A percentile compares a stretch with the other conserved stretches of the same genome.
Conservation (phyloP, 2,888 invertebrate species). For the Agrochola lychnidis region DNA sequence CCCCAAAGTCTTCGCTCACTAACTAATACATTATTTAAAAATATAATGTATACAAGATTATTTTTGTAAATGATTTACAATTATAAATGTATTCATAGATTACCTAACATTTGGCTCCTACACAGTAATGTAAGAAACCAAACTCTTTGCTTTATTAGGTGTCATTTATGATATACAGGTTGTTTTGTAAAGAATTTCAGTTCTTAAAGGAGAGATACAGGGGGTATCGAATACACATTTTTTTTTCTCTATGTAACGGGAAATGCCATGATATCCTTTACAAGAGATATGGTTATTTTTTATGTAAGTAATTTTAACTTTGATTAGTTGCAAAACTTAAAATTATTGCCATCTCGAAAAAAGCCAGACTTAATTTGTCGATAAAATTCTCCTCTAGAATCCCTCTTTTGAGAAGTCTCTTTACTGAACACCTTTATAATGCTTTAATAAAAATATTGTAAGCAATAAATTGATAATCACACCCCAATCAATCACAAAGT, state of each 20-base stretch:
- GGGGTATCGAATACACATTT: background rate
- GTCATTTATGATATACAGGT: background rate
- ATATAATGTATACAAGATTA: background rate
- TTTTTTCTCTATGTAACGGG: background rate
- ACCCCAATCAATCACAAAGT: background rate
- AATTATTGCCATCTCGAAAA: background rate
- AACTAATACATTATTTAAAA: background rate
- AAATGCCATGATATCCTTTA: background rate
- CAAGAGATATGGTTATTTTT: background rate
- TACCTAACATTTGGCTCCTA: slow-evolving; percentile 15
- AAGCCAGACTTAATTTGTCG: background rate
- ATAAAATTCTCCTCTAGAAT: background rate
- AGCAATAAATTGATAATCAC: slow-evolving; percentile 6
- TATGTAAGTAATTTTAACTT: background rate
- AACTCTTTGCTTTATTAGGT: slow-evolving; percentile 4
- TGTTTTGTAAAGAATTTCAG: slow-evolving; percentile 1
- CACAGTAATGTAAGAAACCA: background rate
- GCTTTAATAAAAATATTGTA: slow-evolving; percentile 13
- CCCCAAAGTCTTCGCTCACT: background rate
- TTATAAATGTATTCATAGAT: background rate
- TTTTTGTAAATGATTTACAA: slow-evolving; percentile 20
- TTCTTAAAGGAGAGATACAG: background rate
- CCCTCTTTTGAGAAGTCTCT: slow-evolving; percentile 1
- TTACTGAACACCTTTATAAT: background rate
- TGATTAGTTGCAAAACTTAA: background rate